Evolutionary conservation across 92 coral and sea anemone species (phyloP), one percentile per base, ranked within the genome.

Genomic region (Zoanthus sociatus): DNA sequence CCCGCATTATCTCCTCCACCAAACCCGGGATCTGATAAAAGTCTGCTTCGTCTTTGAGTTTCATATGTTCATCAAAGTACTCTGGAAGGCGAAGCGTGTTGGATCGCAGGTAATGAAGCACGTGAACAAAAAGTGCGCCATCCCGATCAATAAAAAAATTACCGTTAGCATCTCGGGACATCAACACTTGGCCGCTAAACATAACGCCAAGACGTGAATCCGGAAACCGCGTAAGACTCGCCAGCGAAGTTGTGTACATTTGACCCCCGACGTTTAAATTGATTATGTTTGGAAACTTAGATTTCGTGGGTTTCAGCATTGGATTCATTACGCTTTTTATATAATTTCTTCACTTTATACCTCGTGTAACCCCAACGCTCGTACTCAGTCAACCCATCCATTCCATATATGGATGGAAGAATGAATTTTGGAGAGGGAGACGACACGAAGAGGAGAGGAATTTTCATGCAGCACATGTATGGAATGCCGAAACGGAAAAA

Each of bases 81-180:
- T 91, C 92, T 9, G 98, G 98, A 26, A 95, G 79, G 46, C 91
- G 87, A 31, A 95, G 93, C 87, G 90, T 87, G 18, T 90, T 89
- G 21, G 96, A 88, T 26, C 98, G 89, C 11, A 95, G 84, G 72
- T 93, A 95, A 76, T 95, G 94, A 12, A 95, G 87, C 83, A 95
- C 86, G 82, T 90, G 88, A 14, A 95, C 93, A 44, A 95, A 95
- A 18, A 95, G 70, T 17, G 92, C 79, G 60, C 98, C 98, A 58
- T 93, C 98, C 48, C 98, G 79, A 70, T 95, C 98, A 7, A 95
- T 95, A 51, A 95, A 95, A 76, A 88, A 95, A 72, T 95, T 95
- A 10, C 98, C 98, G 9, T 92, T 73, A 10, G 96, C 86, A 82
- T 95, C 98, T 44, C 90, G 92, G 2, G 92, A 94, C 26, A 95